Evolutionary conservation across 2,113 vertebrate species (phyloP).

Genomic region (Trogon surrucura): DNA sequence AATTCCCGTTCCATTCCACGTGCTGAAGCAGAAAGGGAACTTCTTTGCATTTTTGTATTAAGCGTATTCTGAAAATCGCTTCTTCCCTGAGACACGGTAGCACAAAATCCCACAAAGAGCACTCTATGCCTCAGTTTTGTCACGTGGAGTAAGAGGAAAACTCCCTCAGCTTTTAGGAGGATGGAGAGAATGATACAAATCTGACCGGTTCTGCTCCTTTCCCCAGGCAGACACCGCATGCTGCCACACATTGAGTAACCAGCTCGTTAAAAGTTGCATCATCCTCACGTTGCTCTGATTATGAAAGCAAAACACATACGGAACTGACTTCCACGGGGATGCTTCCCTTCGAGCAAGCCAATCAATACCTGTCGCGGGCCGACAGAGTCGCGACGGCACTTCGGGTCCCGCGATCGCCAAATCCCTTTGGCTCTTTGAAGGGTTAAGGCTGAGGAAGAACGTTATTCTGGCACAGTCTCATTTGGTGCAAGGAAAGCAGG

Average conservation of each 20-base stretch:
- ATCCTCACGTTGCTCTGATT: rapidly evolving
- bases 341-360: not conserved
- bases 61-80: not conserved
- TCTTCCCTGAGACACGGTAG: rapidly evolving
- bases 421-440: not conserved
- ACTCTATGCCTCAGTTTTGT: not conserved
- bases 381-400: rapidly evolving
- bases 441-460: not conserved
- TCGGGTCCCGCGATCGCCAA: not conserved
- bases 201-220: not conserved
- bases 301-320: not conserved
- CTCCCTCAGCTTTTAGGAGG: rapidly evolving
- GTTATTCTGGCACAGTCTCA: slow-evolving; percentile 11
- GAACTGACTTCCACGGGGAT: rapidly evolving
- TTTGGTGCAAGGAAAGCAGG: slow-evolving; percentile 79
- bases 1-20: not conserved
- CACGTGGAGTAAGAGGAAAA: not conserved
- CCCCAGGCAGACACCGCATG: not conserved
- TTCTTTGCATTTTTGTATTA: not conserved
- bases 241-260: not conserved
- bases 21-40: not conserved
- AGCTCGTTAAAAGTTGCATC: not conserved
- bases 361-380: not conserved
- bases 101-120: not conserved
- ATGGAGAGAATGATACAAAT: not conserved